A percentile compares a stretch with the other conserved stretches of the same genome.
phyloP scores from a whole-genome alignment of 2,113 vertebrate species.

The Corvus hawaiiensis region DNA sequence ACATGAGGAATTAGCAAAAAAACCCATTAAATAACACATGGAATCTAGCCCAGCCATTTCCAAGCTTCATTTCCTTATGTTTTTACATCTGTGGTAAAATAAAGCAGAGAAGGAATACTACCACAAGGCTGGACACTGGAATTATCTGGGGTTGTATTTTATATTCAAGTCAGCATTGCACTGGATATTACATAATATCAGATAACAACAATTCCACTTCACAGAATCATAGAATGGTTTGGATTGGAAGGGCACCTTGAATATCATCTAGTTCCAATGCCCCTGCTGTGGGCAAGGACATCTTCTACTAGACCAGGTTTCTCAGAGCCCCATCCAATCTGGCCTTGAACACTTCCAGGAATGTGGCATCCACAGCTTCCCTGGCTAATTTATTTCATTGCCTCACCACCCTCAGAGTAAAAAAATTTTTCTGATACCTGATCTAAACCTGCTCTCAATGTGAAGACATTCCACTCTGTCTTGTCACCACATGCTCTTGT shows the following conservation, averaged over 20 bases:
- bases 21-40: neutral
- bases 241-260: neutral
- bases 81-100: neutral
- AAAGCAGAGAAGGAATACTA: neutral
- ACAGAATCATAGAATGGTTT: neutral
- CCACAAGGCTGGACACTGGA: neutral
- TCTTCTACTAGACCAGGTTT: neutral
- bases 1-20: neutral
- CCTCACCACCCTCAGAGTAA: neutral
- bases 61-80: neutral
- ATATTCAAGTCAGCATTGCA: neutral
- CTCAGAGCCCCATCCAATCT: neutral
- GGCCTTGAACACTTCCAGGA: neutral
- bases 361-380: neutral
- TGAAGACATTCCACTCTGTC: neutral
- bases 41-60: neutral
- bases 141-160: neutral
- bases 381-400: neutral
- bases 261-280: neutral
- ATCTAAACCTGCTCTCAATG: neutral
- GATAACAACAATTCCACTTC: neutral
- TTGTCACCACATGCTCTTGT: neutral
- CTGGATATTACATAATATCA: neutral
- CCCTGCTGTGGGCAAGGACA: too few species aligned
- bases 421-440: neutral